A percentile compares a stretch with the other conserved stretches of the same genome.
These are phyloP conservation scores for Orthosia incerta DNA, from an alignment of 2,888 invertebrate species.

Conservation along the genomic window DNA sequence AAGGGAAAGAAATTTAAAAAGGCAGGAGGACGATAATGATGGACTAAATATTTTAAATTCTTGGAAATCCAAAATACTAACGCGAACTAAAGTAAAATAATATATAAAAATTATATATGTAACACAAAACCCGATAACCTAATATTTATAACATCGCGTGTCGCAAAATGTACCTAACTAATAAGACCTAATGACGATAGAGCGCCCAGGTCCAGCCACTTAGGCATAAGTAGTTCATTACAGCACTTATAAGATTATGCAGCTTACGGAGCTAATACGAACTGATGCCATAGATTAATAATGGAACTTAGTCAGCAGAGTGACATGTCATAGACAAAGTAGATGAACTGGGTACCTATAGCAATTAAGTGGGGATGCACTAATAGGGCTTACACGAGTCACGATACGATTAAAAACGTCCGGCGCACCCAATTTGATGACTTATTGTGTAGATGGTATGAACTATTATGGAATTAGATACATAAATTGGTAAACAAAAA, in stretches of 20 bases:
- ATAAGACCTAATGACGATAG: constrained; percentile 21
- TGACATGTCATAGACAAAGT: constrained; percentile 5
- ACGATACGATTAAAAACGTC: constrained; percentile 1
- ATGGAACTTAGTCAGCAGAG: constrained; percentile 11
- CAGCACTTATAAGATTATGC: constrained; percentile 43
- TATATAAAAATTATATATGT: background rate
- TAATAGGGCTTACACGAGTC: constrained; percentile 14
- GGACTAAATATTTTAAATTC: background rate
- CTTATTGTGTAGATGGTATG: constrained; percentile 10
- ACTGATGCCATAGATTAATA: constrained; percentile 33
- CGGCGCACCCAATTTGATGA: constrained; percentile 15
- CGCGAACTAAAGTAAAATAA: background rate
- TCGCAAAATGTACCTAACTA: constrained; percentile 23
- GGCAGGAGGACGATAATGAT: background rate
- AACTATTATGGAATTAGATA: background rate
- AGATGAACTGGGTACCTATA: background rate
- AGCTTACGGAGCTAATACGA: constrained; percentile 24
- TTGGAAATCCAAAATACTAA: background rate
- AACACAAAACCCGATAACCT: background rate
- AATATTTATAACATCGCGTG: constrained; percentile 21
- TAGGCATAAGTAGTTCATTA: constrained; percentile 23
- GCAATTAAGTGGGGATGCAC: constrained; percentile 4
- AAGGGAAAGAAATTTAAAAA: too few species aligned
- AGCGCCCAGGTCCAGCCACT: constrained; percentile 7
- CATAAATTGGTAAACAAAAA: background rate